A percentile compares a stretch with the other conserved stretches of the same genome.
Evolutionary conservation across 2,797 vertebrate genomes (phyloP).

Genomic region (Telmatherina bonti): DNA sequence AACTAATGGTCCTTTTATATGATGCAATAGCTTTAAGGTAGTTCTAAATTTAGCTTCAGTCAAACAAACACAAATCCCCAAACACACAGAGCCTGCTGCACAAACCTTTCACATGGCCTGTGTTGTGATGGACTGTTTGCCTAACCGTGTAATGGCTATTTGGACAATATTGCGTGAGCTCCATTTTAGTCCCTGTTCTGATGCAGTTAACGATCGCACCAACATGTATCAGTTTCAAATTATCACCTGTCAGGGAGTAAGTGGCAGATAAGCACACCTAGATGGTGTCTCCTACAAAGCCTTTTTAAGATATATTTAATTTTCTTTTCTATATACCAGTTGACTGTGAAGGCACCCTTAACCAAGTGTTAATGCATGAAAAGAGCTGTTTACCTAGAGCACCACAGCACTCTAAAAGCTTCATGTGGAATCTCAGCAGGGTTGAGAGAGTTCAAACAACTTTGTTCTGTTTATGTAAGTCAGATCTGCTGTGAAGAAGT

Average conservation of each 20-base stretch:
- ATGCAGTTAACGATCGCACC: conserved; percentile 66
- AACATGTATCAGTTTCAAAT: conserved; percentile 42
- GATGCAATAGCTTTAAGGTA: background rate
- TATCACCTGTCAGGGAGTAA: conserved; percentile 9
- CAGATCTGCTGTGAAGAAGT: conserved; percentile 61
- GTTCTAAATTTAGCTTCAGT: conserved; percentile 20
- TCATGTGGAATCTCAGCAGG: conserved; percentile 13
- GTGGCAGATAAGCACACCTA: conserved; percentile 28
- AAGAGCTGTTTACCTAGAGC: conserved; percentile 18
- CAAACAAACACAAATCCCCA: conserved; percentile 7
- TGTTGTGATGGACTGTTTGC: conserved; percentile 48
- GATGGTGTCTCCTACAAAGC: conserved; percentile 16
- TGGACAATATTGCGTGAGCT: conserved; percentile 64
- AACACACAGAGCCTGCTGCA: background rate
- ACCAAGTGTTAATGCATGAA: conserved; percentile 17
- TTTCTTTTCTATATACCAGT: conserved; percentile 6
- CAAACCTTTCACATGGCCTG: conserved; percentile 28
- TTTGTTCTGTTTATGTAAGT: conserved; percentile 65
- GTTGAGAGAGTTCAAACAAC: conserved; percentile 42
- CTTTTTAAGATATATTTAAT: conserved; percentile 18
- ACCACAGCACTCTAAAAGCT: background rate
- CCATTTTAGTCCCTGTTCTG: conserved; percentile 38
- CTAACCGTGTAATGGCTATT: conserved; percentile 66
- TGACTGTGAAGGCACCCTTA: conserved; percentile 5
- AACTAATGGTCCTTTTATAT: background rate